Percentiles rank a stretch among this genome's conserved stretches.
Conservation (phyloP, 2,888 invertebrate species). For the Pterobdella sp. region DNA sequence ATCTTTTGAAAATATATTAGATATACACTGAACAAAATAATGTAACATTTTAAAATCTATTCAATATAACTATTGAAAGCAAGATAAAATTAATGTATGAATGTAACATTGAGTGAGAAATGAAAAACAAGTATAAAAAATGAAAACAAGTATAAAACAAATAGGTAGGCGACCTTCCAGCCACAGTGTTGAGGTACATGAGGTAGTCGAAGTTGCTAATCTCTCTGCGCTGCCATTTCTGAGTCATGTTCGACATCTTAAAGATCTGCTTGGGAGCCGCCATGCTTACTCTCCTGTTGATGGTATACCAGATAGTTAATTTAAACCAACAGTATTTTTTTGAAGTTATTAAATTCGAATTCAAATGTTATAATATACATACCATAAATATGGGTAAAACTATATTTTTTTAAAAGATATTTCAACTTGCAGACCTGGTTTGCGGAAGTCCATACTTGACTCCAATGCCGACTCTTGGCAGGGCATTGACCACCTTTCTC, state of each 20-base stretch:
- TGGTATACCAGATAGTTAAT: background rate
- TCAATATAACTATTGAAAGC: no score
- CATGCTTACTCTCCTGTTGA: constrained; percentile 77
- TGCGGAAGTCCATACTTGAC: constrained; percentile 99
- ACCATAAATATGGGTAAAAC: background rate
- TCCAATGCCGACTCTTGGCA: constrained; percentile 94
- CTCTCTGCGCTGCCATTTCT: constrained; percentile 96
- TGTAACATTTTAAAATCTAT: no score
- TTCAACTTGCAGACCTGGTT: constrained; percentile 66
- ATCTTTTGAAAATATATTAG: no score
- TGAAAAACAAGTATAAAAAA: no score
- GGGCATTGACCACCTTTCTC: constrained; percentile 92
- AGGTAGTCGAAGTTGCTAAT: constrained; percentile 99
- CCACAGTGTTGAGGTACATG: constrained; percentile 99
- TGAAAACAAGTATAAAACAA: no score
- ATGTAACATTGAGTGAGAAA: no score
- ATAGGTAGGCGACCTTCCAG: no score
- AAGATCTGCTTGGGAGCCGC: constrained; percentile 97
- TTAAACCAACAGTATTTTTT: background rate
- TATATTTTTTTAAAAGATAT: background rate
- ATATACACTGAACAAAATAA: no score
- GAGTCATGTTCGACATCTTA: constrained; percentile 98
- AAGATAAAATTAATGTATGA: no score
- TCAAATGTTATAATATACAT: background rate
- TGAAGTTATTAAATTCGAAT: background rate